Base-by-base conservation (phyloP, 2,888 invertebrate genomes). In the Drepana falcataria region DNA sequence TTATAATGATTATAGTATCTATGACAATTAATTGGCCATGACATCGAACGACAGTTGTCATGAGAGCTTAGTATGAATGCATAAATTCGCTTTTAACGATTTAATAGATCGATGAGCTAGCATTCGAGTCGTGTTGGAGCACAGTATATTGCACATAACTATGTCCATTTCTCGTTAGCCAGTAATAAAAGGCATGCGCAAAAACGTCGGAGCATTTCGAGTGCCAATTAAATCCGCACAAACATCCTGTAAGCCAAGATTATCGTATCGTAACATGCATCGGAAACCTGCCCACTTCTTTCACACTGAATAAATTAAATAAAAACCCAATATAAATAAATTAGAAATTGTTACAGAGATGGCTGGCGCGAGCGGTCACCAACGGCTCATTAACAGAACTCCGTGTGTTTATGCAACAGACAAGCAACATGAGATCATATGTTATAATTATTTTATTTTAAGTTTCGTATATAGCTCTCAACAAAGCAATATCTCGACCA, bases 221-320 rank as follows among this genome's bases (percentile, higher is more conserved):
- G 81, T 85, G 88, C 90, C 90, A 91, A 91, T 91, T 91, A 91
- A 89, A 87, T 77, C 75, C 75, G 73, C 76, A 77, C 83, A 81
- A 87, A 90, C 90, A 90, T 81, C 84, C 88, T 90, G 88, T 90
- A 89, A 83, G 83, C 77, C 79, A 73, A 88, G 84, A 89, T 90
- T 87, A 89, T 88, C 85, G 85, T 87, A 89, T 89, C 88, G 83
- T 74, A 77, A 89, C 89, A 87, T 80, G 80, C 80, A 89, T 89
- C 89, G 76, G 79, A 75, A 77, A 81, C 85, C 79, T 82, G 82
- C 83, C 76, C 81, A 84, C 85, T 87, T 79, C 84, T 81, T 83
- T 86, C 85, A 79, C 85, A 77, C 81, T 77, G 88, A 86, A 88
- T 89, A 87, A 89, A 88, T 89, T 87, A 87, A 87, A 87, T 85